Evolutionary conservation across 2,113 vertebrate genomes (phyloP), one percentile per base, ranked within the genome.

Genomic region (Macroglossus sobrinus): DNA sequence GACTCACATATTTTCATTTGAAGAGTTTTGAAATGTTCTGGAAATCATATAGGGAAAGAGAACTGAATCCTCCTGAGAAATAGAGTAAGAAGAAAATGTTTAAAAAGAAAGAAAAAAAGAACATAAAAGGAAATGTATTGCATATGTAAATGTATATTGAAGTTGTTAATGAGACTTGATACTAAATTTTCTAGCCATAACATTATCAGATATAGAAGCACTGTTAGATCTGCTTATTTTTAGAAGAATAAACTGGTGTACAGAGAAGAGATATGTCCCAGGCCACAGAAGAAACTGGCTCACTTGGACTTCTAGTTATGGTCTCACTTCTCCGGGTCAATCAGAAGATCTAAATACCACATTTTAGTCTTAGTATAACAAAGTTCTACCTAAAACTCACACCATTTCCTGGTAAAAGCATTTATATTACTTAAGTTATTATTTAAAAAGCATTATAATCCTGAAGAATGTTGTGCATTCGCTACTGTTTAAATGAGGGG

Each of bases 1-100:
- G 97, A 97, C 98, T 97, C 5, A 92, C 90, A 93, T 98, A 96
- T 97, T 98, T 98, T 98, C 89, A 96, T 93, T 85, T 97, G 92
- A 98, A 97, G 96, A 98, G 88, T 97, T 98, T 97, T 93, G 96
- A 97, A 97, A 97, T 94, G 53, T 84, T 97, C 96, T 96, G 89
- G 82, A 97, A 98, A 97, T 97, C 95, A 59, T 26, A 59, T 93
- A 78, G 93, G 84, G 57, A 94, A 94, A 96, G 93, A 92, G 93
- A 98, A 97, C 89, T 92, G 96, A 75, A 98, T 97, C 84, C 94
- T 97, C 84, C 76, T 95, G 97, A 97, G 95, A 85, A 96, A 66
- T 24, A 93, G 86, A 94, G 61, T 92, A 68, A 86, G 61, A 22
- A 10, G 15, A 53, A 33, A 21, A 4, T 30, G 43, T 45, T 57